Conservation (phyloP, 2,797 vertebrate species). For the Ispidina picta region DNA sequence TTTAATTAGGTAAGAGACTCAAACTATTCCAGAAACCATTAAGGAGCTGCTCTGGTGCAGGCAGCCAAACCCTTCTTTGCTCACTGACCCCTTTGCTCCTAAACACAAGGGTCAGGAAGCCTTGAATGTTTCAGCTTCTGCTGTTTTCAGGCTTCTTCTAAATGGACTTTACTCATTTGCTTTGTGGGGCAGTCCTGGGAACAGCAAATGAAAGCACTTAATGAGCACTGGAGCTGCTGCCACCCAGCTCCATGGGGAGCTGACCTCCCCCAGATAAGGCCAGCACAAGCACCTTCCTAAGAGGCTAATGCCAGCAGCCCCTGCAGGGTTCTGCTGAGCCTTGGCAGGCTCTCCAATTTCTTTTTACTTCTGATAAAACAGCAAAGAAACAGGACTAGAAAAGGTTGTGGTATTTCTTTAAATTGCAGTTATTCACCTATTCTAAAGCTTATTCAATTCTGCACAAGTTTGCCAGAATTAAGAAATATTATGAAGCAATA, state of each 20-base stretch:
- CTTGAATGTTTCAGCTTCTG: background rate
- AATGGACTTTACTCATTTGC: background rate
- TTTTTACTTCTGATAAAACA: background rate
- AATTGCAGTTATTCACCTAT: background rate
- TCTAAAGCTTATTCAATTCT: background rate
- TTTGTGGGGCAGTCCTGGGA: background rate
- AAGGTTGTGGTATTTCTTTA: background rate
- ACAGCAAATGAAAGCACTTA: background rate
- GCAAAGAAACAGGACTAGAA: background rate
- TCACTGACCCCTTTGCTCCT: background rate
- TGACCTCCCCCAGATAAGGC: background rate
- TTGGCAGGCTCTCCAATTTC: background rate
- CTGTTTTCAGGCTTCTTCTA: background rate
- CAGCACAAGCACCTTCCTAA: background rate
- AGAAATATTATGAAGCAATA: background rate
- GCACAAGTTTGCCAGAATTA: background rate
- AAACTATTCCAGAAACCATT: too few species aligned
- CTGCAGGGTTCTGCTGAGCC: background rate
- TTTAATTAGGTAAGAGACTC: too few species aligned
- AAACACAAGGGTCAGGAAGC: background rate
- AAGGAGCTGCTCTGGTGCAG: too few species aligned
- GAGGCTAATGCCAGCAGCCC: background rate
- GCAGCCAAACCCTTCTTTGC: background rate
- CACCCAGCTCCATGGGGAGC: background rate
- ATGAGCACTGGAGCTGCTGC: background rate